A percentile compares a stretch with the other conserved stretches of the same genome.
Evolutionary conservation across 2,113 vertebrate genomes (phyloP).

Genomic region (Osmerus mordax): DNA sequence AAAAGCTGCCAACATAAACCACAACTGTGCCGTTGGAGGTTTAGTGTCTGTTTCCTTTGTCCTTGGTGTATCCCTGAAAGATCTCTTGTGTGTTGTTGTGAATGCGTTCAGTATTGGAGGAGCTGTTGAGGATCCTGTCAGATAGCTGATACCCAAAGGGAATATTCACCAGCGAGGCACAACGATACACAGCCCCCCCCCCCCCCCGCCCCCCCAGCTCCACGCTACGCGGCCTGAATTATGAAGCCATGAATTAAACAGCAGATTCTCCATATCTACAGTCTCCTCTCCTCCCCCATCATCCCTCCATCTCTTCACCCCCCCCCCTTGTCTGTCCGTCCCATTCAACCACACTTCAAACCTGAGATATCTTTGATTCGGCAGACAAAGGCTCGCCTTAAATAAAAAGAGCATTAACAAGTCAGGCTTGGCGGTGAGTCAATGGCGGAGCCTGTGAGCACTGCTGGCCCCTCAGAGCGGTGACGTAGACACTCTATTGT

Average conservation of each 20-base stretch:
- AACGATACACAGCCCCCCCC: too few species aligned
- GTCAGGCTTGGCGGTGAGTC: slow-evolving; percentile 57
- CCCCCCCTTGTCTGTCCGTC: slow-evolving; percentile 51
- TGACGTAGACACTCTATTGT: slow-evolving; percentile 72
- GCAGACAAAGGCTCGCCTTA: slow-evolving; percentile 69
- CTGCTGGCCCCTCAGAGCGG: slow-evolving; percentile 38
- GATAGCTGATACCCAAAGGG: too few species aligned
- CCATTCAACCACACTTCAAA: slow-evolving; percentile 65
- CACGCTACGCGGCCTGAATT: background rate
- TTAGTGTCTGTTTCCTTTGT: too few species aligned
- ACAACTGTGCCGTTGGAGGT: too few species aligned
- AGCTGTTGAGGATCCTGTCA: too few species aligned
- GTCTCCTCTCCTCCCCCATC: slow-evolving; percentile 44
- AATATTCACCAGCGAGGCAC: too few species aligned
- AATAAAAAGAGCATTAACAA: slow-evolving; percentile 79
- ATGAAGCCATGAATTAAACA: slow-evolving; percentile 58
- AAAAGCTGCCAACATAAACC: too few species aligned
- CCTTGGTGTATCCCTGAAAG: too few species aligned
- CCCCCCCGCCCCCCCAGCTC: background rate
- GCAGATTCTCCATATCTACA: slow-evolving; percentile 34
- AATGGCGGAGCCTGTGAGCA: slow-evolving; percentile 43
- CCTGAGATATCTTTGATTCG: slow-evolving; percentile 68
- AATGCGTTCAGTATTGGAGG: too few species aligned
- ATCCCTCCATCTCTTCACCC: slow-evolving; percentile 45
- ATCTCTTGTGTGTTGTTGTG: too few species aligned